Base-by-base conservation (phyloP, 2,888 invertebrate genomes). In the Xestia c-nigrum region DNA sequence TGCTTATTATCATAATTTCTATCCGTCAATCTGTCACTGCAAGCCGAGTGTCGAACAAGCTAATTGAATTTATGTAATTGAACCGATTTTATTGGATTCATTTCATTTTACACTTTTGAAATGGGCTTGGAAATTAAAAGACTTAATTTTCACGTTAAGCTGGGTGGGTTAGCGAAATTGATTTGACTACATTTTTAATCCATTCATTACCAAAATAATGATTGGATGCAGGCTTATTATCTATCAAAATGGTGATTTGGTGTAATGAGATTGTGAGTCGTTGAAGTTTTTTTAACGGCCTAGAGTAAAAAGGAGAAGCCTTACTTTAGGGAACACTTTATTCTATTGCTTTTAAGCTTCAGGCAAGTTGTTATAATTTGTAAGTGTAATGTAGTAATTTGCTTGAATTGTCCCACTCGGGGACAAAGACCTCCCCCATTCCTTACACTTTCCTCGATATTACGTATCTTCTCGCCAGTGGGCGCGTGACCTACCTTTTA, bases 1-100 rank as follows among this genome's bases (percentile, higher is more conserved):
- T 21, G 16, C 67, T 16, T 47, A 79, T 74, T 74, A 75, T 24
- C 65, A 81, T 74, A 77, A 85, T 84, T 84, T 78, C 55, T 52
- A 47, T 74, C 69, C 70, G 81, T 75, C 80, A 75, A 78, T 61
- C n/a, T 77, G 81, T 81, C 86, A 77, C 21, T 74, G 59, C 61
- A 87, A 80, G n/a, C 61, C 24, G 69, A 74, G 69, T 76, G 74
- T 74, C 46, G 66, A 75, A 78, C 74, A 64, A 74, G 67, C 57
- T 84, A 80, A 85, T 83, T 83, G 61, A 83, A 83, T 81, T 73
- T 40, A 46, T 74, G 64, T 81, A 61, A 73, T 85, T 74, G 74
- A 63, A 77, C 47, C 74, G 72, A 81, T 81, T 77, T 65, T 63
- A 74, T 69, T 65, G 47, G 46, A 63, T 78, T 74, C 69, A 81